Conservation (phyloP, 2,113 vertebrate species). For the Calyptommatus sinebrachiatus region DNA sequence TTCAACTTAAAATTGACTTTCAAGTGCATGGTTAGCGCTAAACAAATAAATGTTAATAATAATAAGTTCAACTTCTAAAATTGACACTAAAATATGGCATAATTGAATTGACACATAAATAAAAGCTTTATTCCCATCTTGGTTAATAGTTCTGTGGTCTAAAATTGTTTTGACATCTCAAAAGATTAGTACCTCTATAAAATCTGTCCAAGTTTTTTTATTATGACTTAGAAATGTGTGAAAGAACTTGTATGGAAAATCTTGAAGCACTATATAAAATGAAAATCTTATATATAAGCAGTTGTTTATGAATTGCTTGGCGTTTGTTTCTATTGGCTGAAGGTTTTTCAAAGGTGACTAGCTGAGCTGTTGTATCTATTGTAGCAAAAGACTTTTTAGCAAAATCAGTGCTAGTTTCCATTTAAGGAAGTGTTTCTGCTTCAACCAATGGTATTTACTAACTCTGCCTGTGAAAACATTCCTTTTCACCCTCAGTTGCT, state of each 20-base stretch:
- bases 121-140: conserved; percentile 32
- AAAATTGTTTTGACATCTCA: conserved; percentile 35
- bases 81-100: no score
- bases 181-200: not conserved
- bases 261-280: conserved; percentile 17
- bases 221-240: not conserved
- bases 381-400: conserved; percentile 42
- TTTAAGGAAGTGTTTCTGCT: conserved; percentile 73
- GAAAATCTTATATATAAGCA: not conserved
- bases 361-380: conserved; percentile 35
- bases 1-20: no score
- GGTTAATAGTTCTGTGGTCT: conserved; percentile 52
- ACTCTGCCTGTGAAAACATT: conserved; percentile 77
- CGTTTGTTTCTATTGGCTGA: conserved; percentile 22
- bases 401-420: conserved; percentile 65
- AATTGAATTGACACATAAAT: not conserved
- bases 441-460: conserved; percentile 74
- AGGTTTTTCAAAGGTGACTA: conserved; percentile 59
- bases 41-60: no score
- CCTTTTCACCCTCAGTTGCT: conserved; percentile 73
- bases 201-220: conserved; percentile 4
- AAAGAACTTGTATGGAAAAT: not conserved
- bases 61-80: no score
- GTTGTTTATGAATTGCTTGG: conserved; percentile 19
- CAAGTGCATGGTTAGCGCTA: no score